phyloP scores from a whole-genome alignment of 92 coral and sea anemone species.

The Porites cylindrica region DNA sequence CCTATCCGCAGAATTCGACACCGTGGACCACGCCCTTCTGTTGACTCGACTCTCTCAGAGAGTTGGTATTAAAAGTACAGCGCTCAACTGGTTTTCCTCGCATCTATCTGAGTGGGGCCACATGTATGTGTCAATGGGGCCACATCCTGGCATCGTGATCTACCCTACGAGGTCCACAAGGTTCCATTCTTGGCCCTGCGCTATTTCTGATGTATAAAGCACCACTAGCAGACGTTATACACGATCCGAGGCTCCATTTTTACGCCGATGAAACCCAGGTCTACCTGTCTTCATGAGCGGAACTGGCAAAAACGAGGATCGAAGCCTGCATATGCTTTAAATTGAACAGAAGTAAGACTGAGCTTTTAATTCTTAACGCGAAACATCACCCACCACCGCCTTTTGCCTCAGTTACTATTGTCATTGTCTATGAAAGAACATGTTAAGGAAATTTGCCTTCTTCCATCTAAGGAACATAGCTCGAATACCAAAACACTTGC shows the following conservation, averaged over 20 bases:
- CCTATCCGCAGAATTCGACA: not conserved
- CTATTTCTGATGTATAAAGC: not conserved
- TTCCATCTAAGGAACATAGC: too few species aligned
- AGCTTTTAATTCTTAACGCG: not conserved
- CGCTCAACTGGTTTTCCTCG: not conserved
- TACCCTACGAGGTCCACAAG: not conserved
- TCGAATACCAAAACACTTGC: too few species aligned
- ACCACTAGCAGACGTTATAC: not conserved
- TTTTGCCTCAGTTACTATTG: not conserved
- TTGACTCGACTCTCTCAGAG: not conserved
- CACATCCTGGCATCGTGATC: not conserved
- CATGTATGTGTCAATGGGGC: not conserved
- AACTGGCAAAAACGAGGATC: too few species aligned
- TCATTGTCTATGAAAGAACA: too few species aligned
- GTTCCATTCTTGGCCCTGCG: conserved; percentile 6
- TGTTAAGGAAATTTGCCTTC: too few species aligned
- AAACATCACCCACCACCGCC: not conserved
- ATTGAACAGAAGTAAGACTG: not conserved
- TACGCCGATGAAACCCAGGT: not conserved
- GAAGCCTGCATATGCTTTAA: not conserved
- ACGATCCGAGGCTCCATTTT: not conserved
- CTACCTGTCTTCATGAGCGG: not conserved
- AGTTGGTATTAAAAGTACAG: not conserved
- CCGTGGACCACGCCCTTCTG: not conserved
- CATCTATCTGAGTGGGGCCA: not conserved